These are phyloP conservation scores for Drosophila triauraria DNA, from an alignment of 1,140 invertebrate species.

Conservation along the genomic window DNA sequence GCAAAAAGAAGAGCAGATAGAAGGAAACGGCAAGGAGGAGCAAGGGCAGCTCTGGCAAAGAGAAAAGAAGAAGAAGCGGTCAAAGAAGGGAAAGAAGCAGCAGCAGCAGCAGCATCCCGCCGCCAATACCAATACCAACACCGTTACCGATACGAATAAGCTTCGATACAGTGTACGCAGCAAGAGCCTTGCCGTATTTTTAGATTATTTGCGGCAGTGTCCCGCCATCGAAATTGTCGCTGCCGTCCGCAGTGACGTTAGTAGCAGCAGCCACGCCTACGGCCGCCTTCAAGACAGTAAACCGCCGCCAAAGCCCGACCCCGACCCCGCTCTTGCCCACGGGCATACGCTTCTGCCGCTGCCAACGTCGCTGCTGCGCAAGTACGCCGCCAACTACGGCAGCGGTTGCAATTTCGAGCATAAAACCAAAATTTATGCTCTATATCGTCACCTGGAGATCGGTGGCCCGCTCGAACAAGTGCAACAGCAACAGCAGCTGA, in stretches of 20 bases:
- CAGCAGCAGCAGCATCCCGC: slow-evolving; percentile 32
- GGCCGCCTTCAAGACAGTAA: neutral
- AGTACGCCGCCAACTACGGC: slow-evolving; percentile 66
- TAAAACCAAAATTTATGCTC: slow-evolving; percentile 84
- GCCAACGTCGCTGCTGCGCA: slow-evolving; percentile 51
- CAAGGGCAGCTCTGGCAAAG: slow-evolving; percentile 20
- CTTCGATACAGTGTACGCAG: slow-evolving; percentile 58
- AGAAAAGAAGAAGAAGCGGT: slow-evolving; percentile 20
- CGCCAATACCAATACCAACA: slow-evolving; percentile 17
- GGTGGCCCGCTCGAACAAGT: slow-evolving; percentile 77
- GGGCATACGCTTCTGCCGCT: slow-evolving; percentile 52
- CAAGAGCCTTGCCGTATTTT: slow-evolving; percentile 74
- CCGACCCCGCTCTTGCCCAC: slow-evolving; percentile 18
- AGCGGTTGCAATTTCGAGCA: slow-evolving; percentile 76
- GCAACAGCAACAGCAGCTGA: slow-evolving; percentile 84
- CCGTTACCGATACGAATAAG: slow-evolving; percentile 33
- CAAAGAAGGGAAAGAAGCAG: slow-evolving; percentile 9
- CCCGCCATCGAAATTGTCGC: slow-evolving; percentile 62
- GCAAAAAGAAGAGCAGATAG: slow-evolving; percentile 20
- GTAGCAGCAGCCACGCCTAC: slow-evolving; percentile 54
- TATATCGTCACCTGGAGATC: slow-evolving; percentile 79
- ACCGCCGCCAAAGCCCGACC: slow-evolving; percentile 5
- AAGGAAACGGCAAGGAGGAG: slow-evolving; percentile 7
- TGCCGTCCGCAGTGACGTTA: slow-evolving; percentile 33
- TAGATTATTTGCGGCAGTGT: slow-evolving; percentile 71